Evolutionary conservation across 2,797 vertebrate species (phyloP).

Genomic region (Platalea minor): DNA sequence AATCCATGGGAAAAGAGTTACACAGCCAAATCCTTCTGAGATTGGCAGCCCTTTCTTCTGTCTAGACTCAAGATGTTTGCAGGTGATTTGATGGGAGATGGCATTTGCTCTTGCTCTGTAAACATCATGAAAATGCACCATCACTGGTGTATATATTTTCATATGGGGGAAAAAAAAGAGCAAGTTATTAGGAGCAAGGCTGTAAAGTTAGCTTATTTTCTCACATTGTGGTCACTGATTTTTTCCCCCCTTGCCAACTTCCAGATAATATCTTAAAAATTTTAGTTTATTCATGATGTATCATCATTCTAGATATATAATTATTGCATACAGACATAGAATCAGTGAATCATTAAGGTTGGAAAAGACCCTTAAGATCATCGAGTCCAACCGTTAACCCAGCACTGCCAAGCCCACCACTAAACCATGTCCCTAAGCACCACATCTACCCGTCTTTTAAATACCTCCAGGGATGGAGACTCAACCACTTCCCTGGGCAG

Average conservation of each 20-base stretch:
- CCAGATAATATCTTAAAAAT: neutral
- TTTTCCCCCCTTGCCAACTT: neutral
- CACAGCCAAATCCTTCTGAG: neutral
- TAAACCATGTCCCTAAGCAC: no score
- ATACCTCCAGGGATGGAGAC: no score
- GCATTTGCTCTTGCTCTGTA: constrained; percentile 28
- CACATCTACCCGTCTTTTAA: no score
- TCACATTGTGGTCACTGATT: neutral
- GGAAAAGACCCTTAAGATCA: no score
- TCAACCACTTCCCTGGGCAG: no score
- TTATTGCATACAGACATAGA: neutral
- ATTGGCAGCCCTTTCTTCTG: constrained; percentile 32
- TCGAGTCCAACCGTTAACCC: no score
- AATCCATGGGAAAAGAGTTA: neutral
- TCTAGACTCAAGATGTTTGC: neutral
- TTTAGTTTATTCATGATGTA: neutral
- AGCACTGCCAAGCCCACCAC: no score
- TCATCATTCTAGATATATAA: neutral
- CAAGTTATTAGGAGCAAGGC: neutral
- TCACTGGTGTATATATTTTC: neutral
- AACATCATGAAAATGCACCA: neutral
- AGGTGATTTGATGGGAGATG: constrained; percentile 24
- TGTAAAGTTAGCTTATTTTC: neutral
- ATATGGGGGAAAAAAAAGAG: neutral
- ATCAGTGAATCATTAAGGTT: no score